Percentiles rank a stretch among this genome's conserved stretches.
Evolutionary conservation across 2,113 vertebrate genomes (phyloP).

Genomic region (Chunga burmeisteri): DNA sequence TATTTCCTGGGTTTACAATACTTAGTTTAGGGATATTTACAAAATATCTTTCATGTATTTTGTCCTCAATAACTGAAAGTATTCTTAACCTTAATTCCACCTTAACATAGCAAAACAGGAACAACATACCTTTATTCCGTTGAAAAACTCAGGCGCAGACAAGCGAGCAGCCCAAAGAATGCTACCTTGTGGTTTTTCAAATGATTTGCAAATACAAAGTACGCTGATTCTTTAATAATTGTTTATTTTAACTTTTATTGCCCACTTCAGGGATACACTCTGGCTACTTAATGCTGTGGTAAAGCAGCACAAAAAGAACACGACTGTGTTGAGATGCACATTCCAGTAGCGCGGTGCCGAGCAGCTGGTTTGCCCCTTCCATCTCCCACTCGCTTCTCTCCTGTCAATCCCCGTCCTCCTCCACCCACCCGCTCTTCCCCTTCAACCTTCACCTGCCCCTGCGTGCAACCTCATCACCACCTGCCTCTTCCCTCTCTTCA

Average conservation of each 20-base stretch:
- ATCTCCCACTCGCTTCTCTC: not conserved
- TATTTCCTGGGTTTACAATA: not conserved
- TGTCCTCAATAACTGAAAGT: not conserved
- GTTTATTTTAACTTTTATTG: slow-evolving; percentile 62
- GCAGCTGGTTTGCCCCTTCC: not conserved
- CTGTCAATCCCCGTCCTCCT: not conserved
- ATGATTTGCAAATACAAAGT: slow-evolving; percentile 38
- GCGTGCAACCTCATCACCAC: not conserved
- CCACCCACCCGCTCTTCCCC: not conserved
- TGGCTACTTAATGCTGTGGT: slow-evolving; percentile 32
- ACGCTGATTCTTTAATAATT: not conserved
- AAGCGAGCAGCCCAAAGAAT: not conserved
- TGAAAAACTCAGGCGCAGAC: not conserved
- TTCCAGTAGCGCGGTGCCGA: slow-evolving; percentile 12
- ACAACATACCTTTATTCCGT: not conserved
- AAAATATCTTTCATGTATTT: not conserved
- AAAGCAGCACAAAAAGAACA: slow-evolving; percentile 51
- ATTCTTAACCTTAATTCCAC: not conserved
- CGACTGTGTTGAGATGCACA: not conserved
- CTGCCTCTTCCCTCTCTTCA: not conserved
- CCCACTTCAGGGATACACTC: slow-evolving; percentile 52
- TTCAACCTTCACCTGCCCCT: not conserved
- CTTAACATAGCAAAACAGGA: not conserved
- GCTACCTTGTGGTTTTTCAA: not conserved
- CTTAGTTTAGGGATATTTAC: not conserved